Percentiles rank a stretch among this genome's conserved stretches.
These are phyloP conservation scores for Actinernus sp. DNA, from an alignment of 92 coral and sea anemone species.

Conservation along the genomic window DNA sequence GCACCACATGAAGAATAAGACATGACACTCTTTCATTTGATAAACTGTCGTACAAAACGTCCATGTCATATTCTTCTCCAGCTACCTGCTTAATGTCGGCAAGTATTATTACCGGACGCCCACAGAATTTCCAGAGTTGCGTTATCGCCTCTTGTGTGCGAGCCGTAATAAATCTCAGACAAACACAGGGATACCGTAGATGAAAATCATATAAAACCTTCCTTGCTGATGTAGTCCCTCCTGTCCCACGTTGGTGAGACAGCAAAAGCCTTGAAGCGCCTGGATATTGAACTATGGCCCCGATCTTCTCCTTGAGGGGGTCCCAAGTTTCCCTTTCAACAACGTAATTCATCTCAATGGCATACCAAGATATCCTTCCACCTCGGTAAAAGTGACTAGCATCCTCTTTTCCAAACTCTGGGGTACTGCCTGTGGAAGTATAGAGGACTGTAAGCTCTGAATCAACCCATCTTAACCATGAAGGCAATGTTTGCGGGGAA, in stretches of 20 bases:
- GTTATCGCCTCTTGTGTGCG: constrained; percentile 44
- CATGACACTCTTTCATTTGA: constrained; percentile 67
- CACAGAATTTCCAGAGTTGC: constrained; percentile 43
- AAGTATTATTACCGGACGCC: constrained; percentile 50
- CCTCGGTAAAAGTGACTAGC: constrained; percentile 76
- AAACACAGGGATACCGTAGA: constrained; percentile 54
- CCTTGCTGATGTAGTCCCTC: constrained; percentile 70
- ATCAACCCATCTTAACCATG: constrained; percentile 46
- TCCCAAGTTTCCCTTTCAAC: constrained; percentile 57
- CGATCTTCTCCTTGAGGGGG: constrained; percentile 17
- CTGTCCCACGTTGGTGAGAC: constrained; percentile 67
- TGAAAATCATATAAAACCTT: constrained; percentile 55
- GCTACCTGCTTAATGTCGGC: constrained; percentile 47
- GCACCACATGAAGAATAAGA: constrained; percentile 43
- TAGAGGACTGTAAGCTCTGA: constrained; percentile 60
- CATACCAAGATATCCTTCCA: constrained; percentile 78
- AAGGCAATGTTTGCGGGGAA: constrained; percentile 28
- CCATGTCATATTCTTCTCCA: constrained; percentile 57
- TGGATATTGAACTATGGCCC: constrained; percentile 22
- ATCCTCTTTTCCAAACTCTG: constrained; percentile 38
- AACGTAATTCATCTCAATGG: constrained; percentile 40
- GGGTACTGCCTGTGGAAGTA: constrained; percentile 45
- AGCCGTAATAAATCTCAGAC: constrained; percentile 35
- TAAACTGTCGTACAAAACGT: constrained; percentile 38
- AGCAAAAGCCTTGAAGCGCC: constrained; percentile 50